These are phyloP conservation scores for Cordilura impudica DNA, from an alignment of 2,888 invertebrate genomes.

Conservation along the genomic window DNA sequence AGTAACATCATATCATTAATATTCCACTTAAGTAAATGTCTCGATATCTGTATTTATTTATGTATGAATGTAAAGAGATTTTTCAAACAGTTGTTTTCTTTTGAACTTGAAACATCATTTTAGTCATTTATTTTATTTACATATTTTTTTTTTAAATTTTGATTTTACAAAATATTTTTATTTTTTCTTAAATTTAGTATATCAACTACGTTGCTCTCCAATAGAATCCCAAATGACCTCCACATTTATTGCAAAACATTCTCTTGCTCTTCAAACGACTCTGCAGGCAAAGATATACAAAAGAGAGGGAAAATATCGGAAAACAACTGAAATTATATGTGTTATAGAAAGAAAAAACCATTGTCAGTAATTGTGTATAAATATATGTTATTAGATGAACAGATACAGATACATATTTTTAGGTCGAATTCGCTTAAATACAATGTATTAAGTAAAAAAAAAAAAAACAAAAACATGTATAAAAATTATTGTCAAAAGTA, in stretches of 20 bases:
- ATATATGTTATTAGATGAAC: not conserved
- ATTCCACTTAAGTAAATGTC: not conserved
- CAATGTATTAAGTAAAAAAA: no score
- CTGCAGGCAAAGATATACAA: conserved; percentile 73
- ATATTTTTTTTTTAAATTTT: conserved; percentile 6
- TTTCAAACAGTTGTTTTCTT: not conserved
- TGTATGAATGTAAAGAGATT: not conserved
- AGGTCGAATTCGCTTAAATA: no score
- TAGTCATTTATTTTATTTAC: conserved; percentile 3
- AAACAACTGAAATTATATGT: conserved; percentile 70
- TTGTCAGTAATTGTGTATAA: no score
- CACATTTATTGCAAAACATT: conserved; percentile 75
- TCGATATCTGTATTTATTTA: not conserved
- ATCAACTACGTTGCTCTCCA: conserved; percentile 64
- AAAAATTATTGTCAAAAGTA: no score
- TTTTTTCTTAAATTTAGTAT: conserved; percentile 8
- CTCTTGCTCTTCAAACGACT: conserved; percentile 73
- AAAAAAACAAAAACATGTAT: no score
- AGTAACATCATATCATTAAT: not conserved
- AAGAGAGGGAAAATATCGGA: conserved; percentile 74
- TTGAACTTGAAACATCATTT: conserved; percentile 33
- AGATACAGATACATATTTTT: no score
- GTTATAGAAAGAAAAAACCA: not conserved
- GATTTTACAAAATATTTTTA: conserved; percentile 31
- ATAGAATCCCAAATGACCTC: conserved; percentile 75